Conservation (phyloP, 2,888 invertebrate species). For the Drosophila lutescens region DNA sequence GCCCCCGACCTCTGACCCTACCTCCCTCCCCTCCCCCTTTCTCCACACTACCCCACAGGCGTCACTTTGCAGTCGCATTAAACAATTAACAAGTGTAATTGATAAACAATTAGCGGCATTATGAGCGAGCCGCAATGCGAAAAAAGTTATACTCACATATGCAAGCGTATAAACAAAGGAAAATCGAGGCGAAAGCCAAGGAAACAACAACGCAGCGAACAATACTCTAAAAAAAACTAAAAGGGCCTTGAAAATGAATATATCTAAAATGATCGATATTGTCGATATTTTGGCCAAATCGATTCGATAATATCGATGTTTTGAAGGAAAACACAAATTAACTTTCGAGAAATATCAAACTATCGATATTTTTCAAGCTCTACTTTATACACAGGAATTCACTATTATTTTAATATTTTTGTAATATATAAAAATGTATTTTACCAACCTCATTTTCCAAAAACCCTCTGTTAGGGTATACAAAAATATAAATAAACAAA, state of each 20-base stretch:
- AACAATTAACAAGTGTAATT: conserved; percentile 74
- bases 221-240: background rate
- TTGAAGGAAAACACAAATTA: too few species aligned
- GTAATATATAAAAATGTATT: too few species aligned
- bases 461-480: background rate
- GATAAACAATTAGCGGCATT: conserved; percentile 71
- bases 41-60: conserved; percentile 13
- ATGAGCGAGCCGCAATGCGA: conserved; percentile 34
- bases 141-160: conserved; percentile 6
- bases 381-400: too few species aligned
- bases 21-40: background rate
- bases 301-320: too few species aligned
- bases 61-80: conserved; percentile 62
- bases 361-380: too few species aligned
- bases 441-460: too few species aligned
- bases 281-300: too few species aligned
- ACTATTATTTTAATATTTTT: too few species aligned
- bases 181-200: background rate
- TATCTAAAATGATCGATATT: too few species aligned
- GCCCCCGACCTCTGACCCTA: background rate
- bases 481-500: background rate
- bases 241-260: too few species aligned
- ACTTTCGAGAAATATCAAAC: too few species aligned
- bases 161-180: conserved; percentile 13
- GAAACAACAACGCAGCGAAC: background rate